Evolutionary conservation across 2,797 vertebrate species (phyloP), one percentile per base, ranked within the genome.

Genomic region (Leuciscus waleckii): DNA sequence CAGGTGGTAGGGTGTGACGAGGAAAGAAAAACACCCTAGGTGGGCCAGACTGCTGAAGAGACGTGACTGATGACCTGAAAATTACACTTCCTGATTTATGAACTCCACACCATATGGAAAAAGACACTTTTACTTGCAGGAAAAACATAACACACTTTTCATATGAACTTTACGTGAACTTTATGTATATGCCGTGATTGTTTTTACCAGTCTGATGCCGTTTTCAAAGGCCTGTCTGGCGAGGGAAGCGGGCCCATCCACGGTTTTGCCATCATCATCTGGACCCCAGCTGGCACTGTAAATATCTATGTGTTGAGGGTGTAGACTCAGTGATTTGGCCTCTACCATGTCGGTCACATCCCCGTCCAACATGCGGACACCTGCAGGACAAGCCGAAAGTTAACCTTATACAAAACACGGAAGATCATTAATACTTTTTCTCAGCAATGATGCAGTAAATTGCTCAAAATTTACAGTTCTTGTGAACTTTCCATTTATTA

Each of bases 331-430:
- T 11, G 98, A 99, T 89, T 98, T 98, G 2, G 98, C 98, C 92
- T 99, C 98, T 46, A 99, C 98, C 98, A 99, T 99, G 90, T 99
- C 98, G 0, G 98, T 99, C 82, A 99, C 98, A 26, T 99, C 98
- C 83, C 98, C 98, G 0, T 99, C 98, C 93, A 99, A 94, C 98
- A 99, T 99, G 10, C 98, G 95, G 51, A 99, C 98, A 80, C 98
- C 98, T 99, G 92, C 21, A 76, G 80, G 1, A 67, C 19, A 78
- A 82, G 54, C 21, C 39, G 1, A 51, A 63, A 56, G 37, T 6
- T 29, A 75, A 46, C 2, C 41, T 74, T 37, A 10, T 56, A 14
- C 13, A 32, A 19, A 49, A 23, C 7, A 29, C 26, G 74, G 26
- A 46, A 63, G 54, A 81, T 43, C 32, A 29, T 16, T 11, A 7